Percentiles rank a stretch among this genome's conserved stretches.
Conservation (phyloP, 2,113 vertebrate genomes). For the Nesogale talazaci region DNA sequence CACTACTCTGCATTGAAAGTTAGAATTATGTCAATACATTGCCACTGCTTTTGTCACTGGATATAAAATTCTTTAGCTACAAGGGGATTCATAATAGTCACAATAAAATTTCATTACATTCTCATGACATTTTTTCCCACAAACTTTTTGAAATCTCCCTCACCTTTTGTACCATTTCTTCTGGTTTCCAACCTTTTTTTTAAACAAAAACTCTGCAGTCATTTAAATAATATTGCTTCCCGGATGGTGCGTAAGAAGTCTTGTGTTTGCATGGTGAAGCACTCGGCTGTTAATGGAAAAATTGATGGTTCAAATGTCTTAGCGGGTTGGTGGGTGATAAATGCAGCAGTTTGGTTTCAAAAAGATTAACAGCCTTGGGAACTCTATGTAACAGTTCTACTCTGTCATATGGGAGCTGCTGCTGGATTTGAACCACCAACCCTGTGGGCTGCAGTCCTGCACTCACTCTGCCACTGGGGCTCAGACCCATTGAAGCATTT, state of each 20-base stretch:
- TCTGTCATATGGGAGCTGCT: neutral
- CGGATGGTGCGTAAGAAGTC: neutral
- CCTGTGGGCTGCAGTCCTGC: too few species aligned
- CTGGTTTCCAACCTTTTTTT: neutral
- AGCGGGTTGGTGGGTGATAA: neutral
- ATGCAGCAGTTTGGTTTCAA: neutral
- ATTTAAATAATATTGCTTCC: neutral
- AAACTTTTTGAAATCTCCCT: too few species aligned
- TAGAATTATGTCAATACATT: too few species aligned
- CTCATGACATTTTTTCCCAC: too few species aligned
- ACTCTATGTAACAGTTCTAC: neutral
- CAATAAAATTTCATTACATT: too few species aligned
- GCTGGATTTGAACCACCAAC: too few species aligned
- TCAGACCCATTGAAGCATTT: neutral
- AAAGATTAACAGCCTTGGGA: neutral
- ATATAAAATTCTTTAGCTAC: too few species aligned
- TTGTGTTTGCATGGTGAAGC: neutral
- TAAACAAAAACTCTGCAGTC: neutral
- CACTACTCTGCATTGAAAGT: too few species aligned
- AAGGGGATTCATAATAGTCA: too few species aligned
- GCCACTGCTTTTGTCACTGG: too few species aligned
- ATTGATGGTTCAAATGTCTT: neutral
- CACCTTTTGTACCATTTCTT: neutral
- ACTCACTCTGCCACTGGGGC: too few species aligned
- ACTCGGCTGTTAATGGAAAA: neutral